Percentiles rank a stretch among this genome's conserved stretches.
These are phyloP conservation scores for Emydura subglobosa DNA, from an alignment of 2,113 vertebrate genomes.

Conservation along the genomic window DNA sequence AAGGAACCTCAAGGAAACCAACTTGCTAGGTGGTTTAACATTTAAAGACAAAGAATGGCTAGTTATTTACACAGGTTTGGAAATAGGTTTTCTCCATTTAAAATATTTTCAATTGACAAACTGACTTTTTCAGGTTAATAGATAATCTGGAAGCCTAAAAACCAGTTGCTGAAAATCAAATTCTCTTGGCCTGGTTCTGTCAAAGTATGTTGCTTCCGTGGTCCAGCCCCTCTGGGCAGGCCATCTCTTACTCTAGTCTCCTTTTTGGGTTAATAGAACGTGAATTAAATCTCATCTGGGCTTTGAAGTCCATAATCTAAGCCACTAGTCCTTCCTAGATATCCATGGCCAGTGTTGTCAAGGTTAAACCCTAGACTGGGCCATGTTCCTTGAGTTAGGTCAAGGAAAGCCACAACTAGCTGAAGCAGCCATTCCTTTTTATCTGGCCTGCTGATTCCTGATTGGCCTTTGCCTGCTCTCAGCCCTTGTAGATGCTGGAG, in stretches of 20 bases:
- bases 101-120: too few species aligned
- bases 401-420: background rate
- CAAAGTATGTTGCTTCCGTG: too few species aligned
- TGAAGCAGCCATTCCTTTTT: background rate
- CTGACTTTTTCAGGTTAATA: too few species aligned
- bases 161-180: background rate
- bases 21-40: background rate
- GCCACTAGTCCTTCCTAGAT: background rate
- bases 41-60: background rate
- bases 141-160: background rate
- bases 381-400: too few species aligned
- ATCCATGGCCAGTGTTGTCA: background rate
- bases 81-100: background rate
- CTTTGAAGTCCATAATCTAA: background rate
- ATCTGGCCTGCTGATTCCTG: too few species aligned
- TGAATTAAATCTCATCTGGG: background rate
- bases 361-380: background rate
- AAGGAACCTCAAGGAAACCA: background rate
- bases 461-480: background rate
- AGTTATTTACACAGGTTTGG: background rate
- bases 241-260: too few species aligned
- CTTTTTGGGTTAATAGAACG: too few species aligned
- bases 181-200: too few species aligned
- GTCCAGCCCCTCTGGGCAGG: too few species aligned
- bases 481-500: background rate